phyloP scores from a whole-genome alignment of 2,797 vertebrate genomes.

The Zalophus californianus region DNA sequence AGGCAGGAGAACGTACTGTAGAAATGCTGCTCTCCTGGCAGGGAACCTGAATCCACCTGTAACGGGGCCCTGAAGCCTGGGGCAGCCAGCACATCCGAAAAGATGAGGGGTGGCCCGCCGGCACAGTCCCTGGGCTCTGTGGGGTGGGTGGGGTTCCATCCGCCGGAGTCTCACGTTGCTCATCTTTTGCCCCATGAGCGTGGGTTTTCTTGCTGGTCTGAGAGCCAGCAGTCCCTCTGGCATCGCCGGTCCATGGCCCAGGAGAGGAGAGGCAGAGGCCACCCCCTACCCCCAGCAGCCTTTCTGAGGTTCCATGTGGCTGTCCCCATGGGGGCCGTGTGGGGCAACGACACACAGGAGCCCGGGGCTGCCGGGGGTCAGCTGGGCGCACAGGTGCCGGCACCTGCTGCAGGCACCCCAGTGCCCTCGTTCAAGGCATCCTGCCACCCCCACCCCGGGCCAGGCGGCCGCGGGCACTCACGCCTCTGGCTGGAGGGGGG shows the following conservation, averaged over 20 bases:
- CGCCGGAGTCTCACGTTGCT: not conserved
- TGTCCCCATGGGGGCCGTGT: not conserved
- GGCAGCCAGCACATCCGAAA: not conserved
- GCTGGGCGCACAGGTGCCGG: not conserved
- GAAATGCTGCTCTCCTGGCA: accelerated
- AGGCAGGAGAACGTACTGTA: not conserved
- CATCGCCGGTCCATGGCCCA: accelerated
- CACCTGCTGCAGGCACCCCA: not conserved
- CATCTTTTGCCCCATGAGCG: not conserved
- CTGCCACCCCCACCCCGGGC: accelerated
- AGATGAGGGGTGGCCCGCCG: not conserved
- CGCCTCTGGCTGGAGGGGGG: not conserved
- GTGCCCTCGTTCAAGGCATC: no score
- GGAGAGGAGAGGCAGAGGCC: not conserved
- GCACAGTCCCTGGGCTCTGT: not conserved
- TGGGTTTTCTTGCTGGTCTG: not conserved
- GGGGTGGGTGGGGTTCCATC: not conserved
- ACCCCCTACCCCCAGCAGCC: not conserved
- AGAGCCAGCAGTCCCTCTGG: not conserved
- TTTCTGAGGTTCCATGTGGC: not conserved
- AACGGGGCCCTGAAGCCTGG: no score
- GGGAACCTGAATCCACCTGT: not conserved
- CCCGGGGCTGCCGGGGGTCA: not conserved
- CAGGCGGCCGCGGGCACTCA: accelerated
- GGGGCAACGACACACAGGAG: accelerated